These are phyloP conservation scores for Sinosuthora webbiana DNA, from an alignment of 2,113 vertebrate genomes.

Conservation along the genomic window DNA sequence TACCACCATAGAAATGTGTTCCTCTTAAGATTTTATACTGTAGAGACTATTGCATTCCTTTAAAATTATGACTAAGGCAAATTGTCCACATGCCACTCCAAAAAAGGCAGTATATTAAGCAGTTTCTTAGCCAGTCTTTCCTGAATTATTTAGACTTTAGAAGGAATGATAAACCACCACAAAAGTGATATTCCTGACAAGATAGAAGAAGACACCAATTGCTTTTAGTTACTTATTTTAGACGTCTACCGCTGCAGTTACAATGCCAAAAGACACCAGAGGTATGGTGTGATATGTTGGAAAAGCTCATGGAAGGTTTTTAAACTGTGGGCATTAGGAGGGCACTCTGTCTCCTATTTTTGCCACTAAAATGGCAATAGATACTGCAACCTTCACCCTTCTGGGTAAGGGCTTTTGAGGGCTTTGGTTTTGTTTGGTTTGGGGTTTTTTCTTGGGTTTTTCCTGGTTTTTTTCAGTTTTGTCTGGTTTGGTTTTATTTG, in stretches of 20 bases:
- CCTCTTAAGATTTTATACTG: background rate
- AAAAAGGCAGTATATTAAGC: slow-evolving; percentile 6
- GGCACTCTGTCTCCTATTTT: background rate
- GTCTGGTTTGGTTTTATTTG: background rate
- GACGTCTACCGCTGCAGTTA: background rate
- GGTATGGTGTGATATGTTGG: rapidly evolving
- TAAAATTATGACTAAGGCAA: slow-evolving; percentile 3
- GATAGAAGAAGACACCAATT: background rate
- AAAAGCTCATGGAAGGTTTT: background rate
- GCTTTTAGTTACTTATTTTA: background rate
- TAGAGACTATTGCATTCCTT: background rate
- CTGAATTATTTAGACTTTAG: background rate
- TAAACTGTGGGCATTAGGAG: background rate
- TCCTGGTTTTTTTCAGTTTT: background rate
- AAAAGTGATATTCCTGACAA: background rate
- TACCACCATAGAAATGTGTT: background rate
- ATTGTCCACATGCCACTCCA: background rate
- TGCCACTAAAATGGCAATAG: background rate
- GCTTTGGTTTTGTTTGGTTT: background rate
- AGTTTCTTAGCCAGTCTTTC: background rate
- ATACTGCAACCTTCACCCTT: background rate
- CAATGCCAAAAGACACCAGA: background rate
- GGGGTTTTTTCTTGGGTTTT: rapidly evolving
- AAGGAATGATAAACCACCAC: background rate
- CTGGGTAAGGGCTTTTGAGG: background rate